Conservation (phyloP, 2,113 vertebrate genomes). For the Quiscalus mexicanus region DNA sequence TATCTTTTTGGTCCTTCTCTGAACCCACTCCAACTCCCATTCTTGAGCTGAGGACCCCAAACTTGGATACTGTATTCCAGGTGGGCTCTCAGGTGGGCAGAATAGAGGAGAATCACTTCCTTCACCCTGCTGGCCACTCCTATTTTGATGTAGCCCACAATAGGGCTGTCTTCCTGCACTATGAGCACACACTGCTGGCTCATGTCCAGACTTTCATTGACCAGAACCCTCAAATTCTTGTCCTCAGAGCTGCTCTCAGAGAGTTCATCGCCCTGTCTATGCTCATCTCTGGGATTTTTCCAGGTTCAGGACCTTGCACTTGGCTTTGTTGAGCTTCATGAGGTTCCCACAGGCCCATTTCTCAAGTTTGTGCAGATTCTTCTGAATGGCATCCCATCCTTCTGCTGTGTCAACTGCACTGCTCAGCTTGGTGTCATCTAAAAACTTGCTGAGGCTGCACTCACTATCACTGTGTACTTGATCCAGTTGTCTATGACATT, state of each 20-base stretch:
- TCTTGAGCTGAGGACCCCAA: not conserved
- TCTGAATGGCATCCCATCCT: not conserved
- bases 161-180: not conserved
- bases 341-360: not conserved
- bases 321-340: not conserved
- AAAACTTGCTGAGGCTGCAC: not conserved
- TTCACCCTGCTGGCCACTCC: not conserved
- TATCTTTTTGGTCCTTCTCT: not conserved
- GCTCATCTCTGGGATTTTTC: not conserved
- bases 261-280: not conserved
- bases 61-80: not conserved
- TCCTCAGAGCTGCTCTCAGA: not conserved
- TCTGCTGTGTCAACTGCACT: not conserved
- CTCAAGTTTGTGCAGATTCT: not conserved
- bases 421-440: not conserved
- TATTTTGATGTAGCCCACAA: not conserved
- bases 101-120: not conserved
- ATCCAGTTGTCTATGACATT: not conserved
- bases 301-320: not conserved
- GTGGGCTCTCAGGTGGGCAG: not conserved
- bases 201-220: too few species aligned
- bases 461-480: too few species aligned
- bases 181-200: not conserved
- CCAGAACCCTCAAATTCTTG: not conserved
- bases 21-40: not conserved